A percentile compares a stretch with the other conserved stretches of the same genome.
phyloP scores from a whole-genome alignment of 92 coral and sea anemone genomes.

The Epizoanthus ramosus region DNA sequence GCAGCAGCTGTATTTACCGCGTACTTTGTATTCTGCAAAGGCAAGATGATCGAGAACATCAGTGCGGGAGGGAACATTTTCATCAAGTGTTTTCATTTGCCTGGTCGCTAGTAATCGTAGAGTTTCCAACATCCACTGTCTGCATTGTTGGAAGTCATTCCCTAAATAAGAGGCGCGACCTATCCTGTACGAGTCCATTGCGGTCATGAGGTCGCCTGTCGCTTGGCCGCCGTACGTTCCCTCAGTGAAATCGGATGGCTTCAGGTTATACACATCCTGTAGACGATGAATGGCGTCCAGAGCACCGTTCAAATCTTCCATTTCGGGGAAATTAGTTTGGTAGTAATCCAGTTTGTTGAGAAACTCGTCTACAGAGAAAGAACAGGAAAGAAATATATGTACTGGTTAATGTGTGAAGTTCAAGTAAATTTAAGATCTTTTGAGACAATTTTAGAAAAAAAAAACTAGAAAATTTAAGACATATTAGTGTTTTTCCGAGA shows the following conservation, averaged over 20 bases:
- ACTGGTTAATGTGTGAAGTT: not conserved
- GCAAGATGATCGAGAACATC: conserved; percentile 91
- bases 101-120: conserved; percentile 69
- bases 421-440: too few relatives aligned
- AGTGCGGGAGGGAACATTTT: conserved; percentile 46
- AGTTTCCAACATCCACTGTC: conserved; percentile 93
- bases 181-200: conserved; percentile 80
- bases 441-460: too few relatives aligned
- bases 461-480: too few relatives aligned
- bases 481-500: too few relatives aligned
- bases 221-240: conserved; percentile 65
- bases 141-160: conserved; percentile 64
- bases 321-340: conserved; percentile 62
- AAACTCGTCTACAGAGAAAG: conserved; percentile 55
- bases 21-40: conserved; percentile 86
- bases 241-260: conserved; percentile 82
- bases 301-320: conserved; percentile 87
- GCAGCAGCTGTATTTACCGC: not conserved
- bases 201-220: conserved; percentile 53
- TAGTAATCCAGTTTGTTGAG: conserved; percentile 64
- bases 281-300: conserved; percentile 84
- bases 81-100: conserved; percentile 25
- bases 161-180: conserved; percentile 76
- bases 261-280: conserved; percentile 86
- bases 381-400: not conserved